Base-by-base conservation (phyloP, 2,888 invertebrate genomes). In the Troglohyphantes excavatus region DNA sequence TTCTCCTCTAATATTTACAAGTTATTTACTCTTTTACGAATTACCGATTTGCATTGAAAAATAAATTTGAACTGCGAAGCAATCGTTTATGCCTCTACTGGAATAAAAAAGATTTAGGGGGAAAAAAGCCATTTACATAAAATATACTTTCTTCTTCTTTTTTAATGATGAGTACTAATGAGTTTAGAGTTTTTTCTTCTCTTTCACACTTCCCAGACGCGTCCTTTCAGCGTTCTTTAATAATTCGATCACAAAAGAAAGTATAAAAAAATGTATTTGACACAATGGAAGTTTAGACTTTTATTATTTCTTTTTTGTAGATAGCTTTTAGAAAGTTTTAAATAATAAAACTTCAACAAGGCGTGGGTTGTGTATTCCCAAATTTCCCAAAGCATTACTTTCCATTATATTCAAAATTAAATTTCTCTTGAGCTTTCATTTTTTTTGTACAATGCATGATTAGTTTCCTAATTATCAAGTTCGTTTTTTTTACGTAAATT, bases 81-180 rank as follows among this genome's bases (percentile, higher is more conserved):
- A n/a, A n/a, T n/a, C n/a, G n/a, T n/a, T n/a, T n/a, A n/a, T n/a
- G n/a, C n/a, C n/a, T n/a, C n/a, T n/a, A n/a, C 17, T 53, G 53
- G 53, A n/a, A 7, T 53, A 7, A 53, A 13, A n/a, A n/a, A 17
- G 53, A 53, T n/a, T 53, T 53, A n/a, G 53, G 46, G 39, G n/a
- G 17, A 53, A 17, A 53, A 53, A 53, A 17, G n/a, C 17, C n/a
- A 17, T 53, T 53, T 53, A 6, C 13, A 53, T 53, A 53, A 53
- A 13, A n/a, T 17, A 53, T 53, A 53, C 17, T 13, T 26, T 65
- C 17, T 39, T 26, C 19, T 78, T 33, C 65, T 63, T 39, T 39
- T 78, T 78, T 21, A 78, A 43, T 27, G n/a, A 17, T 33, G 65
- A 78, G n/a, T 43, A 39, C 78, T 78, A 65, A 78, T 43, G 63